Conservation (phyloP, 92 coral and sea anemone genomes). For the Heliopora coerulea region DNA sequence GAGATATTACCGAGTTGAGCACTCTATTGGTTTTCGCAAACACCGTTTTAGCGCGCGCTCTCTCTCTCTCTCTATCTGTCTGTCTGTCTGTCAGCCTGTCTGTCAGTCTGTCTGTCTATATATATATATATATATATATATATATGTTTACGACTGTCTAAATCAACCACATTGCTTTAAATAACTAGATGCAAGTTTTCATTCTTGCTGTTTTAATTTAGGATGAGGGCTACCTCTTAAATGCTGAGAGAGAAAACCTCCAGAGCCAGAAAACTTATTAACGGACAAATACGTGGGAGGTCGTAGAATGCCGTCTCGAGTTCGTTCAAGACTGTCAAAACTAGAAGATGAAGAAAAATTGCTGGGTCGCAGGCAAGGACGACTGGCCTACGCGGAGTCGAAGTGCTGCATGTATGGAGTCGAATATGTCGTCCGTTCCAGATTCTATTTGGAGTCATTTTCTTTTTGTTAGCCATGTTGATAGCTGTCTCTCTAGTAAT, state of each 20-base stretch:
- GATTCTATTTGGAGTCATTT: conserved; percentile 76
- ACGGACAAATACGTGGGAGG: conserved; percentile 74
- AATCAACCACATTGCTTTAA: too few species aligned
- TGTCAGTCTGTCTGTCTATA: too few species aligned
- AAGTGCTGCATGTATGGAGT: conserved; percentile 88
- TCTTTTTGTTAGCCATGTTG: conserved; percentile 73
- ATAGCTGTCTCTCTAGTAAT: conserved; percentile 79
- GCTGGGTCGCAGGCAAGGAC: conserved; percentile 68
- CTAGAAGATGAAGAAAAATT: conserved; percentile 77
- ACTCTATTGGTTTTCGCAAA: too few species aligned
- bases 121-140: too few species aligned
- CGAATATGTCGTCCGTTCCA: conserved; percentile 87
- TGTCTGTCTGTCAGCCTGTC: too few species aligned
- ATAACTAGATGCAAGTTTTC: too few species aligned
- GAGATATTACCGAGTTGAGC: too few species aligned
- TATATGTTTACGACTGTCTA: too few species aligned
- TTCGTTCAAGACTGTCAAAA: conserved; percentile 61
- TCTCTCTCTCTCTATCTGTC: too few species aligned
- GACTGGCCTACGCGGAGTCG: conserved; percentile 67
- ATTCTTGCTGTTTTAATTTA: neutral
- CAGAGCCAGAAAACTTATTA: conserved; percentile 58
- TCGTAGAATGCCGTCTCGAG: conserved; percentile 68
- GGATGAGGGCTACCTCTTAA: conserved; percentile 20
- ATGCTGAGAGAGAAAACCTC: conserved; percentile 5
- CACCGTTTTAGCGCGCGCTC: too few species aligned